Conservation (phyloP, 2,888 invertebrate species). For the Leptura quadrifasciata region DNA sequence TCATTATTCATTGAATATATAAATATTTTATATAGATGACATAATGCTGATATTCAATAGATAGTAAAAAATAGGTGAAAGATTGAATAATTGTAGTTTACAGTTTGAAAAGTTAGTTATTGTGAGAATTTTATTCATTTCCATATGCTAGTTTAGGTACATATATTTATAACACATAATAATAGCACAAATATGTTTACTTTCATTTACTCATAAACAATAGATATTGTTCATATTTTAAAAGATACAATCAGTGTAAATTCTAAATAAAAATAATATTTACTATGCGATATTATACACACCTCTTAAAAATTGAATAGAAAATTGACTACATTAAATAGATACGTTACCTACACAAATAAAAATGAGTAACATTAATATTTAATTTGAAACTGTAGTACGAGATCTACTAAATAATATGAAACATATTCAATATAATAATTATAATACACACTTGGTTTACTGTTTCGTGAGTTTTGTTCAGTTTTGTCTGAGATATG, state of each 20-base stretch:
- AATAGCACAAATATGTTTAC: conserved; percentile 1
- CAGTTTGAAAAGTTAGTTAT: too few relatives aligned
- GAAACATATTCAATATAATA: not conserved
- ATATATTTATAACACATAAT: not conserved
- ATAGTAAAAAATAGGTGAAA: too few relatives aligned
- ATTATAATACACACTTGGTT: not conserved
- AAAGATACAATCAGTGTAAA: not conserved
- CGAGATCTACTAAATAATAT: not conserved
- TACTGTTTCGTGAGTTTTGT: not conserved
- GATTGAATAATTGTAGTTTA: too few relatives aligned
- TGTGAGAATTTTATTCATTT: not conserved
- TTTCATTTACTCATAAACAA: not conserved
- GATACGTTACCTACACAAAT: not conserved
- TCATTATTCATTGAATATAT: too few relatives aligned
- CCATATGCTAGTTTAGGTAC: not conserved
- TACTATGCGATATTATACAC: not conserved
- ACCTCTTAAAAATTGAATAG: not conserved
- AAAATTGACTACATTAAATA: too few relatives aligned
- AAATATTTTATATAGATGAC: too few relatives aligned
- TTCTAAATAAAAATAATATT: conserved; percentile 2
- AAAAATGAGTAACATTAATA: not conserved
- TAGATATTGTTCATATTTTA: not conserved
- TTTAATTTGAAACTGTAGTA: not conserved
- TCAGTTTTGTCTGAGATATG: too few relatives aligned
- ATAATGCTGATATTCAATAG: too few relatives aligned